These are phyloP conservation scores for Solen grandis DNA, from an alignment of 1,140 invertebrate species.

Conservation along the genomic window DNA sequence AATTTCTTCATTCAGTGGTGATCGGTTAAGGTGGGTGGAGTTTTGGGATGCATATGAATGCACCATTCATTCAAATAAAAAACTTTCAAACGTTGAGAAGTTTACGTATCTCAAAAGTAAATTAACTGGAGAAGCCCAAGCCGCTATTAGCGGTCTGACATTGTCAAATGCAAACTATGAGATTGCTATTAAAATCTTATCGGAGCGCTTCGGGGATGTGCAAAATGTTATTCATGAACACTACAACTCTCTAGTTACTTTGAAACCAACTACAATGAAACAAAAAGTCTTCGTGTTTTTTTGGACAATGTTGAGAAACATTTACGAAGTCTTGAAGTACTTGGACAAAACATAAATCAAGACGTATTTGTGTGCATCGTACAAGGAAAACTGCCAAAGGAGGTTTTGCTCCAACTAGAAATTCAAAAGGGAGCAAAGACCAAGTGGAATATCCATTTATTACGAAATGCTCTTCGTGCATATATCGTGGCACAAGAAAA, in stretches of 20 bases:
- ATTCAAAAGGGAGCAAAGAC: background rate
- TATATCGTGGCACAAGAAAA: conserved; percentile 6
- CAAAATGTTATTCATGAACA: conserved; percentile 1
- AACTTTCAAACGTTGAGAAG: conserved; percentile 1
- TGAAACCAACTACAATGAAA: background rate
- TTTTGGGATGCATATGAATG: conserved; percentile 14
- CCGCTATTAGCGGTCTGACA: background rate
- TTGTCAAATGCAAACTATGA: background rate
- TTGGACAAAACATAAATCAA: background rate
- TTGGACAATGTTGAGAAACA: background rate
- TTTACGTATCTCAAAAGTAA: conserved; percentile 5
- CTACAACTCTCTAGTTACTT: background rate
- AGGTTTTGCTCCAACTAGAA: background rate
- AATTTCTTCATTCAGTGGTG: background rate
- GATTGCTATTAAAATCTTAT: background rate
- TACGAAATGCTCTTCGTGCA: background rate
- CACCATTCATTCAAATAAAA: background rate
- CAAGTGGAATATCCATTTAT: background rate
- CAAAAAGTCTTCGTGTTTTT: background rate
- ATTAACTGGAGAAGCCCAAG: background rate
- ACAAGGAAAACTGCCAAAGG: background rate
- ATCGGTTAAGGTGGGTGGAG: background rate
- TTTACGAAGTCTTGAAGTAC: background rate
- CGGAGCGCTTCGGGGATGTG: background rate
- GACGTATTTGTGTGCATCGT: background rate